These are phyloP conservation scores for Pterostichus madidus DNA, from an alignment of 2,888 invertebrate species.

Conservation along the genomic window DNA sequence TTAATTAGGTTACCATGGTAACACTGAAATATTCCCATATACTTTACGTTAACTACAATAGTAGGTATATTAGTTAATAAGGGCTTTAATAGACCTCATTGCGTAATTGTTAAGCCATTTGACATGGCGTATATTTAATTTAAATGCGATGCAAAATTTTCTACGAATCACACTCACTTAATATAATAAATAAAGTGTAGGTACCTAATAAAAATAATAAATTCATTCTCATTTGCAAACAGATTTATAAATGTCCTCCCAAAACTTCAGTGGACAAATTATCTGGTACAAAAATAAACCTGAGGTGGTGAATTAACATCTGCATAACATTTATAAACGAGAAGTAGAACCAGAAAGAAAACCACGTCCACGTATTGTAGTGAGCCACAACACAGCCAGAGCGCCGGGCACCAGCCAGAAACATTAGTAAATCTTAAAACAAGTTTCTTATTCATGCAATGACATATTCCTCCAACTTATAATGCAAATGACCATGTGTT, in stretches of 20 bases:
- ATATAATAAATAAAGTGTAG: too few species aligned
- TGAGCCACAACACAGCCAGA: too few species aligned
- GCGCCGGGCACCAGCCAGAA: neutral
- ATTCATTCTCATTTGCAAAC: constrained; percentile 9
- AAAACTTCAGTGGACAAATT: constrained; percentile 14
- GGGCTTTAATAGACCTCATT: too few species aligned
- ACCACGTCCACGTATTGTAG: neutral
- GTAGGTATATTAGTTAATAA: too few species aligned
- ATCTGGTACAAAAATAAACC: neutral
- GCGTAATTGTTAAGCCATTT: too few species aligned
- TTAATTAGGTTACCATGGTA: too few species aligned
- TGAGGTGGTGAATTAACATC: neutral
- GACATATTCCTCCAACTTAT: constrained; percentile 23
- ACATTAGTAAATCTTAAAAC: constrained; percentile 15
- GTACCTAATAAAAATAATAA: too few species aligned
- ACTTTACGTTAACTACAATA: too few species aligned
- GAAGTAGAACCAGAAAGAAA: neutral
- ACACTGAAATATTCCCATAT: too few species aligned
- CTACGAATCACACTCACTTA: too few species aligned
- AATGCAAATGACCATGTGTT: constrained; percentile 21
- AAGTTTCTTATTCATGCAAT: constrained; percentile 26
- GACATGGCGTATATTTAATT: too few species aligned
- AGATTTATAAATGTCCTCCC: constrained; percentile 2
- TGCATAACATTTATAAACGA: neutral
- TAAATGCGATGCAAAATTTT: too few species aligned